phyloP scores from a whole-genome alignment of 2,797 vertebrate genomes.

The Crocodylus rhombifer region DNA sequence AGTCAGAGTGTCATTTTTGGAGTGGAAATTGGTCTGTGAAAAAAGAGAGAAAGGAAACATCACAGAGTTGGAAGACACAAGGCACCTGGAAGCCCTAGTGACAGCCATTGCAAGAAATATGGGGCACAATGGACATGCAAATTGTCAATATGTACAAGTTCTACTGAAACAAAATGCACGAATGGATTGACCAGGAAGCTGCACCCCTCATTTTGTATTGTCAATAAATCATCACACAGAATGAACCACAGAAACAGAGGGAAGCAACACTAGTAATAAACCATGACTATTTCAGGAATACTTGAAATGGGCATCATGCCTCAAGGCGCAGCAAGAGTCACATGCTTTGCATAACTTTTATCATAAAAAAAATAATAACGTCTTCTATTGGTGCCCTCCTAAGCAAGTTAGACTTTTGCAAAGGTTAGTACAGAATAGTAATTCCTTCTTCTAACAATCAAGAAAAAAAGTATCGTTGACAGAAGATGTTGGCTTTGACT shows the following conservation, averaged over 20 bases:
- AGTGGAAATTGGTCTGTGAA: conserved; percentile 73
- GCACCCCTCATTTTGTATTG: not conserved
- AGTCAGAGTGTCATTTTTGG: conserved; percentile 17
- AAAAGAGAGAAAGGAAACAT: not conserved
- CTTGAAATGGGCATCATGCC: conserved; percentile 76
- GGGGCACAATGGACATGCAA: conserved; percentile 74
- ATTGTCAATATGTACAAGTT: conserved; percentile 17
- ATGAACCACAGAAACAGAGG: conserved; percentile 61
- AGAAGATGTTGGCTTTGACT: conserved; percentile 44
- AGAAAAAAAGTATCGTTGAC: not conserved
- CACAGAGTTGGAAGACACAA: not conserved
- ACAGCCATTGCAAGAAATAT: conserved; percentile 71
- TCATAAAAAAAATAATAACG: conserved; percentile 24
- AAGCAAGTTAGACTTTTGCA: conserved; percentile 31
- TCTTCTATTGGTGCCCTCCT: not conserved
- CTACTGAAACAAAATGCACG: conserved; percentile 32
- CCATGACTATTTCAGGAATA: conserved; percentile 78
- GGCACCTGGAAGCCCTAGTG: conserved; percentile 34
- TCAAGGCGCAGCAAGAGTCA: conserved; percentile 70
- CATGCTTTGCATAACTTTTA: conserved; percentile 58
- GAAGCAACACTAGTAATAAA: conserved; percentile 62
- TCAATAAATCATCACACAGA: conserved; percentile 44
- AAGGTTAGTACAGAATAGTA: not conserved
- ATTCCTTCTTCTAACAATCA: conserved; percentile 19
- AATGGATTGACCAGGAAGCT: conserved; percentile 70